Evolutionary conservation across 2,888 invertebrate genomes (phyloP).

Genomic region (Melitaea athalia): DNA sequence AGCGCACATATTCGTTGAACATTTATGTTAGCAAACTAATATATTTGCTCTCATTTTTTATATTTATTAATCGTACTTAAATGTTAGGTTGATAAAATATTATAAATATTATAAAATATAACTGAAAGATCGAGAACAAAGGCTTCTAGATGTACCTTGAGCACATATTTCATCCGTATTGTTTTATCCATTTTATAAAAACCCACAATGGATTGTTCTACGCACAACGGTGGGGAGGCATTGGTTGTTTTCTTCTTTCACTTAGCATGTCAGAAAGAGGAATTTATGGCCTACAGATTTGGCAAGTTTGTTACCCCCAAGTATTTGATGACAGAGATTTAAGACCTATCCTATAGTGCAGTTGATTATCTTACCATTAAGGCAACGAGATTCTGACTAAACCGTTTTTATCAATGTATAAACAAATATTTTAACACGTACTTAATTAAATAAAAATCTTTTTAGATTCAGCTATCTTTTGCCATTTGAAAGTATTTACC

Average conservation of each 20-base stretch:
- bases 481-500: no score
- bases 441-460: no score
- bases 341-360: constrained; percentile 31
- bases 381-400: constrained; percentile 37
- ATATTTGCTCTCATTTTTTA: constrained; percentile 16
- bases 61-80: constrained; percentile 8
- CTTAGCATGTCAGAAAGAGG: constrained; percentile 39
- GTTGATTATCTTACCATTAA: constrained; percentile 41
- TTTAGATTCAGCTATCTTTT: no score
- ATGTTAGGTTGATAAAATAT: neutral
- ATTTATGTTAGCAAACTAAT: constrained; percentile 25
- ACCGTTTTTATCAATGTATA: constrained; percentile 24
- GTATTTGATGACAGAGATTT: constrained; percentile 40
- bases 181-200: constrained; percentile 41
- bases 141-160: constrained; percentile 20
- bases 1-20: constrained; percentile 30
- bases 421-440: neutral
- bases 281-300: constrained; percentile 41
- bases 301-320: constrained; percentile 40
- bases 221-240: constrained; percentile 37
- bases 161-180: constrained; percentile 37
- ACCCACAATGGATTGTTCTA: constrained; percentile 39
- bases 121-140: constrained; percentile 25
- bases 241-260: constrained; percentile 38
- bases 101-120: constrained; percentile 5